A percentile compares a stretch with the other conserved stretches of the same genome.
Evolutionary conservation across 2,113 vertebrate genomes (phyloP).

Genomic region (Melanotaenia duboulayi): DNA sequence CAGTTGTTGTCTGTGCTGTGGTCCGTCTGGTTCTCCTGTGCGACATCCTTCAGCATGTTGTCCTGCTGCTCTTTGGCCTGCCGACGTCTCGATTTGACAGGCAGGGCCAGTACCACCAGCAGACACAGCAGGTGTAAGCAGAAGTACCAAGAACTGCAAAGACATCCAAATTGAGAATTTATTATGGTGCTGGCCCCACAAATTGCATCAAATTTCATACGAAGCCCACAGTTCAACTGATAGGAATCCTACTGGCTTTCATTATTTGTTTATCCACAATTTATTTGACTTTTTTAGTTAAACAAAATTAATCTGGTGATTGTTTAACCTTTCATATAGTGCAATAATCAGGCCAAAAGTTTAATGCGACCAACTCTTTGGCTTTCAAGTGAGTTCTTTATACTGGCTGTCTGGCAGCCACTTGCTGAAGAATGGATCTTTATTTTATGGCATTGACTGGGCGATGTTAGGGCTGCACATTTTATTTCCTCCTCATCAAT

Average conservation of each 20-base stretch:
- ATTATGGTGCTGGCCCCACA: not conserved
- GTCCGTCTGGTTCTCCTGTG: constrained; percentile 63
- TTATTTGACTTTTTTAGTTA: not conserved
- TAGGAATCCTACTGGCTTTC: too few relatives aligned
- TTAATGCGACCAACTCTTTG: not conserved
- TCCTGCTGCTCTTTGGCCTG: constrained; percentile 79
- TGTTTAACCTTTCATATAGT: not conserved
- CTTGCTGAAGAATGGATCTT: constrained; percentile 31
- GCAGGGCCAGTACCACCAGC: constrained; percentile 87
- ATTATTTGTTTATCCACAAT: too few relatives aligned
- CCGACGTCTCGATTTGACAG: constrained; percentile 85
- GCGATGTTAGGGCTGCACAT: constrained; percentile 21
- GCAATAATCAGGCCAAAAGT: not conserved
- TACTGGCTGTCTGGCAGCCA: constrained; percentile 7
- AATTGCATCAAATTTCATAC: too few relatives aligned
- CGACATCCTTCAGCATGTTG: constrained; percentile 60
- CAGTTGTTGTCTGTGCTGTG: constrained; percentile 90
- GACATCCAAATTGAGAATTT: constrained; percentile 21
- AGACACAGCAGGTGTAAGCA: constrained; percentile 89
- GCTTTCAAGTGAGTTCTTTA: constrained; percentile 27
- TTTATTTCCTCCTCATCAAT: constrained; percentile 56
- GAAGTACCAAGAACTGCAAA: constrained; percentile 92
- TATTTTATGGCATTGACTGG: constrained; percentile 35
- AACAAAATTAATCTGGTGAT: not conserved
- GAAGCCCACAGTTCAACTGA: not conserved